Conservation (phyloP, 1,140 invertebrate species). For the Brachionus rubens region DNA sequence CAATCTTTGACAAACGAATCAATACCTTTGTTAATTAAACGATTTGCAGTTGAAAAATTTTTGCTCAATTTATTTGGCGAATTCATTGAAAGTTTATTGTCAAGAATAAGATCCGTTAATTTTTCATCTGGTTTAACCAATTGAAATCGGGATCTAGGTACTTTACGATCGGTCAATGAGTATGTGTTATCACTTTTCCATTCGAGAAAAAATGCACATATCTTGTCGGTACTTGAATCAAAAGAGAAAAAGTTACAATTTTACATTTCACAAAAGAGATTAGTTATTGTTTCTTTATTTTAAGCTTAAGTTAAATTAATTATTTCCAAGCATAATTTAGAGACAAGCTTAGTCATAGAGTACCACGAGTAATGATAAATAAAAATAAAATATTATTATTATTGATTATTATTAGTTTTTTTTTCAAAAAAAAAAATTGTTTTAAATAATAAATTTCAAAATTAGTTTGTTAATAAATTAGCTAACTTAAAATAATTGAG, state of each 20-base stretch:
- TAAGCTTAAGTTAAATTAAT: neutral
- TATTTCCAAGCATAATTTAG: too few species aligned
- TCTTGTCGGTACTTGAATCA: conserved; percentile 35
- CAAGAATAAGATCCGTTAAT: neutral
- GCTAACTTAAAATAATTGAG: too few species aligned
- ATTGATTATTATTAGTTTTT: neutral
- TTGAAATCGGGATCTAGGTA: conserved; percentile 30
- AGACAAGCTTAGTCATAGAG: too few species aligned
- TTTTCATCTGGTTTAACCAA: conserved; percentile 29
- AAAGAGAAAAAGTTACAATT: neutral
- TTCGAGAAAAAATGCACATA: conserved; percentile 46
- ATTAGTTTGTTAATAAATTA: too few species aligned
- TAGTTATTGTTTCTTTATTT: neutral
- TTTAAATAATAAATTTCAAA: too few species aligned
- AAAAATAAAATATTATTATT: neutral
- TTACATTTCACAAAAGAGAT: neutral
- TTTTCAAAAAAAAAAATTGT: neutral
- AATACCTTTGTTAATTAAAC: conserved; percentile 13
- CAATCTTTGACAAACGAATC: conserved; percentile 42
- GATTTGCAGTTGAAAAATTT: conserved; percentile 38
- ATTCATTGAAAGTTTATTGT: neutral
- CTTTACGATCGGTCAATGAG: neutral
- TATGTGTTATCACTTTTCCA: conserved; percentile 43
- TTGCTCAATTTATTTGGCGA: neutral
- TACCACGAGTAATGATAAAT: too few species aligned